Conservation (phyloP, 1,140 invertebrate genomes). For the Drosophila pachea region DNA sequence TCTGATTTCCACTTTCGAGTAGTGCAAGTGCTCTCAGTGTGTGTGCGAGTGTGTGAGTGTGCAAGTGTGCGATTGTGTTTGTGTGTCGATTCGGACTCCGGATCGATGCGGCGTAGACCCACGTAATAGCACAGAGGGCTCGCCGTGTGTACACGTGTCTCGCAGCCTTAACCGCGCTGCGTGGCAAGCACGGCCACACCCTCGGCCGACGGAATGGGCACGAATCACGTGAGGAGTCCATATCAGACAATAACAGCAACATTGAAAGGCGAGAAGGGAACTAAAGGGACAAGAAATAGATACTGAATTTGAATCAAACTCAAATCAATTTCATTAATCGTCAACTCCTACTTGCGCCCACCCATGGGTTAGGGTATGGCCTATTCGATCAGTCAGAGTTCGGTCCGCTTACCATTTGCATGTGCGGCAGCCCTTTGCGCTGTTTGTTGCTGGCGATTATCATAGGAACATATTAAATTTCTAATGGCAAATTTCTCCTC, state of each 20-base stretch:
- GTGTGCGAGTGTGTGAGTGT: not conserved
- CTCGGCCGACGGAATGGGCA: too few relatives aligned
- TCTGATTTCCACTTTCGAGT: conserved; percentile 47
- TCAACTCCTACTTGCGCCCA: too few relatives aligned
- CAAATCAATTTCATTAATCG: too few relatives aligned
- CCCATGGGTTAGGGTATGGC: conserved; percentile 33
- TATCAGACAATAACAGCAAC: too few relatives aligned
- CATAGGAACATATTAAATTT: conserved; percentile 34
- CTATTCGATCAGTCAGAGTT: not conserved
- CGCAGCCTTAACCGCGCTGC: conserved; percentile 14
- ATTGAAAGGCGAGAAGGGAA: too few relatives aligned
- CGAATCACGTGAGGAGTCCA: too few relatives aligned
- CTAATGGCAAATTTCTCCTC: conserved; percentile 23
- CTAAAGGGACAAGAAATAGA: too few relatives aligned
- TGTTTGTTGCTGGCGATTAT: conserved; percentile 30
- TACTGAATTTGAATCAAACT: too few relatives aligned
- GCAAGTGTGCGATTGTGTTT: not conserved
- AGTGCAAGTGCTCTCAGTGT: conserved; percentile 9
- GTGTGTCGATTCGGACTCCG: too few relatives aligned
- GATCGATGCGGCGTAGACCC: conserved; percentile 7
- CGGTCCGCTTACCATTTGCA: conserved; percentile 13
- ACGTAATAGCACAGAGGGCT: not conserved
- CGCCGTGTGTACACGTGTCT: conserved; percentile 34
- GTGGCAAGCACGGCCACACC: not conserved
- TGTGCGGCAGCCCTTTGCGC: conserved; percentile 33